Percentiles rank a stretch among this genome's conserved stretches.
These are phyloP conservation scores for Rallus crepitans DNA, from an alignment of 2,797 vertebrate genomes.

Conservation along the genomic window DNA sequence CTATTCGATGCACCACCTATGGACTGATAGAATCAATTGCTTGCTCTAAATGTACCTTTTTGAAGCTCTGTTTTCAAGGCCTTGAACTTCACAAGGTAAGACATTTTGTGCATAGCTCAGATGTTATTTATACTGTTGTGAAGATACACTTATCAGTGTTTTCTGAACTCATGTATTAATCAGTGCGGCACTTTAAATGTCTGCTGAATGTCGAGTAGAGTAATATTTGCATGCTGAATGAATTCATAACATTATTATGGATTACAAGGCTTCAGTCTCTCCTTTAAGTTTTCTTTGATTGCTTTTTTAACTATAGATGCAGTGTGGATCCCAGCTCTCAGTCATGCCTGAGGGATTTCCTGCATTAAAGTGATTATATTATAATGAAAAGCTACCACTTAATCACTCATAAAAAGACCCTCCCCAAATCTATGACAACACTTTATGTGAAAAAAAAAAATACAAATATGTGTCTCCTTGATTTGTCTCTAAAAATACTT, in stretches of 20 bases:
- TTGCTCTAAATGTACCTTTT: background rate
- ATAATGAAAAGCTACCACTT: background rate
- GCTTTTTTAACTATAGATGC: background rate
- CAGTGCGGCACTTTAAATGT: background rate
- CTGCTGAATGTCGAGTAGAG: background rate
- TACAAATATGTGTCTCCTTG: background rate
- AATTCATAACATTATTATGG: background rate
- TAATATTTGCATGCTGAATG: background rate
- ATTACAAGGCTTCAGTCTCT: background rate
- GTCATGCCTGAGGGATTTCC: slow-evolving; percentile 8
- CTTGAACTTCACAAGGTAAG: background rate
- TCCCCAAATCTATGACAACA: background rate
- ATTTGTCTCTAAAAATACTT: background rate
- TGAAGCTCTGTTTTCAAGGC: background rate
- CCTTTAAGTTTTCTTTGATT: background rate
- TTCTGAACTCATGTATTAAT: background rate
- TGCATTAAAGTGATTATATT: slow-evolving; percentile 5
- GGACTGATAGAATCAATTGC: background rate
- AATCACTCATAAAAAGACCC: background rate
- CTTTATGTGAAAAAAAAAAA: background rate
- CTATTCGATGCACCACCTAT: background rate
- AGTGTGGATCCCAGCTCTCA: background rate
- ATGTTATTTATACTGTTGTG: background rate
- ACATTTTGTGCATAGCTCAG: background rate
- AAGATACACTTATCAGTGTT: background rate